Percentiles rank a stretch among this genome's conserved stretches.
Evolutionary conservation across 2,888 invertebrate genomes (phyloP).

Genomic region (Hydrotaea diabolus): DNA sequence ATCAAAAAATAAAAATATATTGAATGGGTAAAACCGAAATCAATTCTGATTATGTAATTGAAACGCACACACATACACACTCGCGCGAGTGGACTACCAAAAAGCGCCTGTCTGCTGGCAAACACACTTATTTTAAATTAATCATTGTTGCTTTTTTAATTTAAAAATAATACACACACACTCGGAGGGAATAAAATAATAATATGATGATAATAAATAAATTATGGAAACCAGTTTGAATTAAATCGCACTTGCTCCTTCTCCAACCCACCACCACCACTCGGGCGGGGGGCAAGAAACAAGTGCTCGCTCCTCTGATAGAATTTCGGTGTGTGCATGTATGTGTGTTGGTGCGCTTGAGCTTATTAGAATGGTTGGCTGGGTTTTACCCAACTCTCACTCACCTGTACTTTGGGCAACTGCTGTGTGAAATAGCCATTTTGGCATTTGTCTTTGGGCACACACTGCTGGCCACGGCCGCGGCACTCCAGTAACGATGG

Average conservation of each 20-base stretch:
- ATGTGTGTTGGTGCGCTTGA: no score
- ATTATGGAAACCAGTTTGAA: constrained; percentile 17
- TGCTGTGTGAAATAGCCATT: constrained; percentile 75
- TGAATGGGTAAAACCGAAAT: constrained; percentile 69
- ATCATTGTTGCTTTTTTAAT: constrained; percentile 39
- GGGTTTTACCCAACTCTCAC: constrained; percentile 37
- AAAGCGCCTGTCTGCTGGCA: not conserved
- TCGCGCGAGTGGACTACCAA: not conserved
- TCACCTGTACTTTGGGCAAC: constrained; percentile 76
- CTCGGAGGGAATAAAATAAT: not conserved
- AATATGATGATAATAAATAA: constrained; percentile 27
- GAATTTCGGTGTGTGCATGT: not conserved
- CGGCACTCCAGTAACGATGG: constrained; percentile 76
- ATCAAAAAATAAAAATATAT: constrained; percentile 63
- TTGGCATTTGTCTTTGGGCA: constrained; percentile 75
- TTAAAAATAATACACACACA: not conserved
- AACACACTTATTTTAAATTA: constrained; percentile 54
- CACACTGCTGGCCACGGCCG: constrained; percentile 76
- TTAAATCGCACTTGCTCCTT: not conserved
- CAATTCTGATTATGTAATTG: constrained; percentile 73
- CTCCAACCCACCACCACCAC: not conserved
- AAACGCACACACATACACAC: not conserved
- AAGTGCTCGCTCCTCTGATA: not conserved
- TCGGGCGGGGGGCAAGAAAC: not conserved
- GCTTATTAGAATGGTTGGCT: not conserved